Evolutionary conservation across 2,888 invertebrate genomes (phyloP), one percentile per base, ranked within the genome.

Genomic region (Diplolepis rosae): DNA sequence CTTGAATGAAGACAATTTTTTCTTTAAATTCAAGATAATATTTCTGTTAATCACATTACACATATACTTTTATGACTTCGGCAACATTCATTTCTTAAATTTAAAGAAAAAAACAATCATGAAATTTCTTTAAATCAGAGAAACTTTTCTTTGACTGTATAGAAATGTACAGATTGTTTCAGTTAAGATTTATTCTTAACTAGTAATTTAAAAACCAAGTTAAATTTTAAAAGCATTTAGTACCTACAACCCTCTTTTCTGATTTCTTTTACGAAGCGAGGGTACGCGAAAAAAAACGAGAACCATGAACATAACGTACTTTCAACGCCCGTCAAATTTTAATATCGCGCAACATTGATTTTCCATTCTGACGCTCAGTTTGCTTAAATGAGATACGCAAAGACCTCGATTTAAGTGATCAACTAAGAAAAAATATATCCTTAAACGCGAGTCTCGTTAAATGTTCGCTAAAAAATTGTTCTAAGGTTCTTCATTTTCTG

Each of bases 141-240:
- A n/a, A n/a, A n/a, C n/a, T n/a, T n/a, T n/a, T n/a, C n/a, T n/a
- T n/a, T n/a, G n/a, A 65, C 11, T 13, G 5, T 61, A 48, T 30
- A 42, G 15, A 42, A 28, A 65, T 54, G 15, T 45, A 50, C 74
- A 70, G 76, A 81, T n/a, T n/a, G n/a, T n/a, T n/a, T n/a, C n/a
- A n/a, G n/a, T n/a, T n/a, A n/a, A 77, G 77, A 78, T 77, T 77
- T 78, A 42, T 50, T 22, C 42, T 35, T 35, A 52, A 28, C 70
- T 39, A 48, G 54, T 51, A 72, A 71, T 52, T 71, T 45, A 54
- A 48, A 66, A 35, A 68, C 50, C 50, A 77, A 80, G 80, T 82
- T 80, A 79, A 82, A 83, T 83, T 83, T 82, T 82, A 79, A 81
- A 82, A 78, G 76, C 80, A 76, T 81, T 83, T 80, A 80, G 77